Evolutionary conservation across 1,140 invertebrate species (phyloP), one percentile per base, ranked within the genome.

Genomic region (Elymnias hypermnestra): DNA sequence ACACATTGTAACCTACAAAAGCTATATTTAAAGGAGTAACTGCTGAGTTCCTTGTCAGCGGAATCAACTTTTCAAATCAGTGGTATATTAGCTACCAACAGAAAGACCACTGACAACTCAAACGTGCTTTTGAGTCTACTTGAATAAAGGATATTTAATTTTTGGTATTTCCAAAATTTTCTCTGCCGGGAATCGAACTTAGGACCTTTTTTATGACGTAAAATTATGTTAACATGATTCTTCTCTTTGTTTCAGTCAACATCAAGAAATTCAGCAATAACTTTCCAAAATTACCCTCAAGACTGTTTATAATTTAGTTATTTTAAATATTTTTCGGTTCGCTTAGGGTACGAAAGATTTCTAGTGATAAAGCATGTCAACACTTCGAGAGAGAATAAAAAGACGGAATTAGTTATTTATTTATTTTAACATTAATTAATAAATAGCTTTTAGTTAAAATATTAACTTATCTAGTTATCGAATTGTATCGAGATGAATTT

Each of bases 391-490:
- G 78, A 84, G 81, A 84, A 77, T 63, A 43, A 81, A 79, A 84
- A 84, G 81, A 84, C 81, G 70, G 74, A 81, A 72, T 46, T 74
- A 75, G 68, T 67, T 72, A 79, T 77, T 75, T 83, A 82, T 82
- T 76, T 84, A 78, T 81, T 78, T 71, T 65, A 61, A 22, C 66
- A 72, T 70, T 65, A 70, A 63, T 63, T 59, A 58, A 68, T 72
- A 68, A 66, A 56, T 70, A 58, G 53, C 43, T 53, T 66, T 47
- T 56, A 69, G 58, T 64, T 52, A 41, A 58, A 60, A 66, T 10
- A 7, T 15, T 33, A 15, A 33, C 2, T 10, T 17, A 33, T 33
- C 6, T 5, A 33, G 10, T 29, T 14, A 40, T 44, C 43, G 25
- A 54, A 47, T 45, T 53, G 28, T 53, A 33, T 40, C 31, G 40